These are phyloP conservation scores for Excalfactoria chinensis DNA, from an alignment of 2,113 vertebrate genomes.

Conservation along the genomic window DNA sequence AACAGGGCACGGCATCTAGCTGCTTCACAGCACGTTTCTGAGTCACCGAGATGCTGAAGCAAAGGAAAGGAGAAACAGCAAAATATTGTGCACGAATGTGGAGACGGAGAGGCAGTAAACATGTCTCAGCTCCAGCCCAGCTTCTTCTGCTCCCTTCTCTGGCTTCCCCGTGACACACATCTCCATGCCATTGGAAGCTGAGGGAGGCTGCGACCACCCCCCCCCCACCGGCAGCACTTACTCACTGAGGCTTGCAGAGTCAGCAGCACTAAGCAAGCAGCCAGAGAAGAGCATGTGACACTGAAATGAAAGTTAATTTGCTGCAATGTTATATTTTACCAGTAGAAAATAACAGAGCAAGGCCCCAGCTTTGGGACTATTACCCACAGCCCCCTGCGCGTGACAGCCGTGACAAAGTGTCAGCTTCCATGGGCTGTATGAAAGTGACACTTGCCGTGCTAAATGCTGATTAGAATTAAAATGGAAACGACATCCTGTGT, in stretches of 20 bases:
- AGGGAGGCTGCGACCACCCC: neutral
- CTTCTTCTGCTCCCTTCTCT: neutral
- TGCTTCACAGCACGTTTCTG: neutral
- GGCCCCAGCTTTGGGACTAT: neutral
- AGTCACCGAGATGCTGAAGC: constrained; percentile 10
- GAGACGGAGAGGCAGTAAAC: neutral
- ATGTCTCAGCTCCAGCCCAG: neutral
- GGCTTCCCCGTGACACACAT: rapidly evolving
- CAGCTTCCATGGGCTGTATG: constrained; percentile 58
- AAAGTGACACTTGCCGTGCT: constrained; percentile 61
- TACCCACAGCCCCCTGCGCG: constrained; percentile 38
- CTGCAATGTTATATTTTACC: constrained; percentile 42
- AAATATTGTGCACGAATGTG: neutral
- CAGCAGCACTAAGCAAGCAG: constrained; percentile 5
- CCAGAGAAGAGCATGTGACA: constrained; percentile 16
- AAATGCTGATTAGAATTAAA: constrained; percentile 64
- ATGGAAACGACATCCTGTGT: constrained; percentile 62
- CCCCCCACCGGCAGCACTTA: neutral
- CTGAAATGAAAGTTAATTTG: constrained; percentile 59
- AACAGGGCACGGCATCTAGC: neutral
- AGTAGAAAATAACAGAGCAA: constrained; percentile 38
- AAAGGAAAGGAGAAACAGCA: neutral
- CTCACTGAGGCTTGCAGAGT: neutral
- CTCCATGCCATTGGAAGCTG: neutral
- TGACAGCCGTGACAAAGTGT: constrained; percentile 53